A percentile compares a stretch with the other conserved stretches of the same genome.
Evolutionary conservation across 2,797 vertebrate species (phyloP).

Genomic region (Mycteria americana): DNA sequence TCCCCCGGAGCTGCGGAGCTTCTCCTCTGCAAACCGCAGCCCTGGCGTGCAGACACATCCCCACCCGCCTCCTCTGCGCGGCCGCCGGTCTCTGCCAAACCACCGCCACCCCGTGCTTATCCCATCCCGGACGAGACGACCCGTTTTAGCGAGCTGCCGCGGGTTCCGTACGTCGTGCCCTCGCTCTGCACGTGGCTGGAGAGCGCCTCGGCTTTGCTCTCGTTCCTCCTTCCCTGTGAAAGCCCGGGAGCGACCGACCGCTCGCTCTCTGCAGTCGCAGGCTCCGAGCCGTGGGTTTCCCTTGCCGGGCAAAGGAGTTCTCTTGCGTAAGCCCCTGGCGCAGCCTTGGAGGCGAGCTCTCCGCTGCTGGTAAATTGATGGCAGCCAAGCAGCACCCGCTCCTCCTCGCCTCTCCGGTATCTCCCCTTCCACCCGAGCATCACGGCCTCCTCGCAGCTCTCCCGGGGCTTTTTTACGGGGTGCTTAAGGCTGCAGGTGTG

Average conservation of each 20-base stretch:
- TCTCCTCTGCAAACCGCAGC: background rate
- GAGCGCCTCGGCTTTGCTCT: background rate
- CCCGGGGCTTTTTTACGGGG: background rate
- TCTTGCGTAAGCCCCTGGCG: background rate
- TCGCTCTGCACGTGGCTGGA: background rate
- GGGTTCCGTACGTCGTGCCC: fast-evolving
- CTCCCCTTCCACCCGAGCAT: too few relatives aligned
- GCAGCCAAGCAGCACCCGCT: background rate
- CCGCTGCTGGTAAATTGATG: fast-evolving
- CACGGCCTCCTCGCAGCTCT: background rate
- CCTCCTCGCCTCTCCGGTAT: too few relatives aligned
- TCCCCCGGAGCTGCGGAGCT: background rate
- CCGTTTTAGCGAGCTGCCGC: background rate
- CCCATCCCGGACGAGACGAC: background rate
- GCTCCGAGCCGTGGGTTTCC: background rate
- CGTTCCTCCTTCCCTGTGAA: background rate
- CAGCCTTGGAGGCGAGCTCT: background rate
- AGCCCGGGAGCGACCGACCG: background rate
- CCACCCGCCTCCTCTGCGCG: background rate
- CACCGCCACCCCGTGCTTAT: background rate
- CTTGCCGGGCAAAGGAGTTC: background rate
- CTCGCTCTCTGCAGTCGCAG: background rate
- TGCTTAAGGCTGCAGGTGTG: background rate
- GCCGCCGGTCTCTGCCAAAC: background rate
- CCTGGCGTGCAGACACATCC: background rate